A percentile compares a stretch with the other conserved stretches of the same genome.
These are phyloP conservation scores for Drosophila sordidapex DNA, from an alignment of 2,888 invertebrate species.

Conservation along the genomic window DNA sequence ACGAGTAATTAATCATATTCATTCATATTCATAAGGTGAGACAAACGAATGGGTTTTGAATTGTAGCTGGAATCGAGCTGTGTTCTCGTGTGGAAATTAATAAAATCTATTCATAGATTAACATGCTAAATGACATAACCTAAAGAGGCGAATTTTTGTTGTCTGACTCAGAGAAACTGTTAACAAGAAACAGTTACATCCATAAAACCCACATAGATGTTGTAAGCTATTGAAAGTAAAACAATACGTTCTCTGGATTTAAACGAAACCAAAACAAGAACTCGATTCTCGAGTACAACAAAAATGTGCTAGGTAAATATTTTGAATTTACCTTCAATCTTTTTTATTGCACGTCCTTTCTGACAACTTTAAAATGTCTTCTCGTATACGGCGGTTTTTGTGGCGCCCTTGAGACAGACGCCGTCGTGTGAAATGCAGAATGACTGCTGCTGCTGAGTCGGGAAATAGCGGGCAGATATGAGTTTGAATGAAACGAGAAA, in stretches of 20 bases:
- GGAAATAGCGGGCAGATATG: neutral
- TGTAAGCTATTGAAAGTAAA: neutral
- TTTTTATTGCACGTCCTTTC: constrained; percentile 12
- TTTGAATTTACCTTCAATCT: constrained; percentile 27
- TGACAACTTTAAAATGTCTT: constrained; percentile 23
- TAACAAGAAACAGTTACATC: neutral
- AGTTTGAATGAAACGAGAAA: constrained; percentile 1
- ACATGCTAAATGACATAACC: neutral
- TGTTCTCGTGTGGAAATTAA: neutral
- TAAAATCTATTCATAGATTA: neutral
- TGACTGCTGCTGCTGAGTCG: constrained; percentile 2
- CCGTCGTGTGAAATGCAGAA: constrained; percentile 47
- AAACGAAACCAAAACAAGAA: neutral
- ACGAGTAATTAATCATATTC: constrained; percentile 15
- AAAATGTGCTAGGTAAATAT: constrained; percentile 22
- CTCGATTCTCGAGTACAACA: neutral
- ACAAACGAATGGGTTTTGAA: neutral
- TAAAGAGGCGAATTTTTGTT: neutral
- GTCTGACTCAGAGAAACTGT: no score
- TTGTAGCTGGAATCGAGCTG: neutral
- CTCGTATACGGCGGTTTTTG: constrained; percentile 30
- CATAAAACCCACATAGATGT: neutral
- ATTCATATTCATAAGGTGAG: neutral
- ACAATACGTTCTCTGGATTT: neutral
- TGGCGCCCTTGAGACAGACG: constrained; percentile 59